A percentile compares a stretch with the other conserved stretches of the same genome.
These are phyloP conservation scores for Protonemura montana DNA, from an alignment of 2,888 invertebrate species.

Conservation along the genomic window DNA sequence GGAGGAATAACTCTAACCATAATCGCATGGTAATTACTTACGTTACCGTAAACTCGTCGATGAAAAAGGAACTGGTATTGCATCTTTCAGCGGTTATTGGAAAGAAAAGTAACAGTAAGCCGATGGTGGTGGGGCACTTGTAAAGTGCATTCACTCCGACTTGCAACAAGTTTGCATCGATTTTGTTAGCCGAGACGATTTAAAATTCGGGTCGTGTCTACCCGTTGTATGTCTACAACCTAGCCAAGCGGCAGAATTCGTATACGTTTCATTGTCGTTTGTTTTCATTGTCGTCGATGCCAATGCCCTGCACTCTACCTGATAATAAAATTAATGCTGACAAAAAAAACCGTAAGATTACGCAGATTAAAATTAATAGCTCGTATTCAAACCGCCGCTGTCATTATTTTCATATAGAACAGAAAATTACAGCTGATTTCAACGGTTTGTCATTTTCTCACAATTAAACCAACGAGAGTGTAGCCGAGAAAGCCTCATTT, in stretches of 20 bases:
- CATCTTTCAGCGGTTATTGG: conserved; percentile 12
- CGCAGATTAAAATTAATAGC: background rate
- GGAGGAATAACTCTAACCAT: background rate
- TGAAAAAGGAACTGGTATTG: conserved; percentile 7
- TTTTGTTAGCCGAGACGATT: background rate
- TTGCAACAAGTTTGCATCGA: conserved; percentile 1
- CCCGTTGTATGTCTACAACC: background rate
- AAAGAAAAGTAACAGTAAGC: background rate
- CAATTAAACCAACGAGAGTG: conserved; percentile 1
- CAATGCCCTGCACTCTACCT: background rate
- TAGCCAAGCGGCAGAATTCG: background rate
- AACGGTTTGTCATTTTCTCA: background rate
- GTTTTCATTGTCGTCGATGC: background rate
- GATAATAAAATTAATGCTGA: background rate
- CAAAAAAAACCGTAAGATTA: background rate
- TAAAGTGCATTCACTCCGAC: background rate
- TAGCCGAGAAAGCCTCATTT: background rate
- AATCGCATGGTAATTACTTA: background rate
- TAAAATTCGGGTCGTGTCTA: background rate
- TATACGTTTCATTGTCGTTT: background rate
- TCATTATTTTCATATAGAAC: background rate
- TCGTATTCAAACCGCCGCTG: background rate
- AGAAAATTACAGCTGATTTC: background rate
- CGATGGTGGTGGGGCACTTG: background rate
- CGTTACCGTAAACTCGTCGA: background rate